A percentile compares a stretch with the other conserved stretches of the same genome.
Evolutionary conservation across 2,797 vertebrate genomes (phyloP).

Genomic region (Helostoma temminkii): DNA sequence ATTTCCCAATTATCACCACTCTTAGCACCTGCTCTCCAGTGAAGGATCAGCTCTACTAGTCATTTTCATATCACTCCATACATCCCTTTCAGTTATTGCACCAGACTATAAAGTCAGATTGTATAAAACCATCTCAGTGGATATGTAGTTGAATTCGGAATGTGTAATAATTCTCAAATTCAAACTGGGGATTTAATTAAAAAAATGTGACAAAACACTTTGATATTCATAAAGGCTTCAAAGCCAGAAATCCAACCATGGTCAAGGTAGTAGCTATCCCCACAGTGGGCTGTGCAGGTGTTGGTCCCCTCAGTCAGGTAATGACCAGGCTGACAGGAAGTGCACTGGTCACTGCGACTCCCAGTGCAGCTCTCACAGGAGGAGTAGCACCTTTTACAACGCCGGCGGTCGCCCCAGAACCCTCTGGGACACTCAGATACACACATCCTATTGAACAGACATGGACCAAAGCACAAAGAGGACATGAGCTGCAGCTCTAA

Average conservation of each 20-base stretch:
- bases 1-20: not conserved
- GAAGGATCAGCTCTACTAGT: not conserved
- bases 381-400: slow-evolving; percentile 92
- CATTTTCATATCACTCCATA: not conserved
- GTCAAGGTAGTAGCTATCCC: slow-evolving; percentile 89
- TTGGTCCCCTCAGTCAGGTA: slow-evolving; percentile 90
- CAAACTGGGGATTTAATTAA: not conserved
- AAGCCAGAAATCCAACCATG: slow-evolving; percentile 69
- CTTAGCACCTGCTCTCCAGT: not conserved
- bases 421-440: slow-evolving; percentile 77
- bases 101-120: too few species aligned
- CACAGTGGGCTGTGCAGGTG: slow-evolving; percentile 89
- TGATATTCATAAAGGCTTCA: not conserved
- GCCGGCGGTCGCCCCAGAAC: slow-evolving; percentile 82
- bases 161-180: not conserved
- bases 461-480: slow-evolving; percentile 29
- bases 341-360: slow-evolving; percentile 93
- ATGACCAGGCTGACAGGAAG: slow-evolving; percentile 90
- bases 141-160: not conserved
- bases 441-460: slow-evolving; percentile 71
- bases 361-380: slow-evolving; percentile 92
- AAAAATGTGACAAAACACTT: not conserved
- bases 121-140: too few species aligned
- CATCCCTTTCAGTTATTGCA: too few species aligned
- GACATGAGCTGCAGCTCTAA: not conserved